phyloP scores from a whole-genome alignment of 1,140 invertebrate genomes.

The Stegodyphus dumicola region DNA sequence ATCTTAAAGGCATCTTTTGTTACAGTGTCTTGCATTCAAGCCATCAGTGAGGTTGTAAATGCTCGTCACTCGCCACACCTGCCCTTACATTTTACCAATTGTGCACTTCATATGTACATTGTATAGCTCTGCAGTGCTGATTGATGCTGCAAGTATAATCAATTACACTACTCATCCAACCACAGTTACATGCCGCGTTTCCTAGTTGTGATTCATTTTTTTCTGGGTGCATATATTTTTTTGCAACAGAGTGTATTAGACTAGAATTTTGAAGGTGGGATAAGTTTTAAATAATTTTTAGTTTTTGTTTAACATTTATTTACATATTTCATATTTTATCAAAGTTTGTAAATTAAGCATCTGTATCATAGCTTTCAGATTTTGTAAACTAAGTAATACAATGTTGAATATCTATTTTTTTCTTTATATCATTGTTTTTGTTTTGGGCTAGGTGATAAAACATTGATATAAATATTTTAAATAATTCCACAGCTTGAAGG shows the following conservation, averaged over 20 bases:
- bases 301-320: too few relatives aligned
- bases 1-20: neutral
- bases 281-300: neutral
- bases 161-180: neutral
- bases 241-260: neutral
- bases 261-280: too few relatives aligned
- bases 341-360: too few relatives aligned
- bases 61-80: neutral
- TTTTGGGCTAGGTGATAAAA: too few relatives aligned
- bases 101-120: neutral
- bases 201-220: neutral
- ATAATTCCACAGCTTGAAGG: too few relatives aligned
- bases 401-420: too few relatives aligned
- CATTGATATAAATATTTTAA: too few relatives aligned
- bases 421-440: too few relatives aligned
- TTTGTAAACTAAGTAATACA: too few relatives aligned
- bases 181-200: neutral
- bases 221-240: neutral
- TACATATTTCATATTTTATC: too few relatives aligned
- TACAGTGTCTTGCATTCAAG: neutral
- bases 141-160: neutral
- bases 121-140: neutral
- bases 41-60: neutral
- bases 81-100: neutral
- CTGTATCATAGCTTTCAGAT: too few relatives aligned